phyloP scores from a whole-genome alignment of 2,888 invertebrate genomes.

The Bhutanitis thaidina region DNA sequence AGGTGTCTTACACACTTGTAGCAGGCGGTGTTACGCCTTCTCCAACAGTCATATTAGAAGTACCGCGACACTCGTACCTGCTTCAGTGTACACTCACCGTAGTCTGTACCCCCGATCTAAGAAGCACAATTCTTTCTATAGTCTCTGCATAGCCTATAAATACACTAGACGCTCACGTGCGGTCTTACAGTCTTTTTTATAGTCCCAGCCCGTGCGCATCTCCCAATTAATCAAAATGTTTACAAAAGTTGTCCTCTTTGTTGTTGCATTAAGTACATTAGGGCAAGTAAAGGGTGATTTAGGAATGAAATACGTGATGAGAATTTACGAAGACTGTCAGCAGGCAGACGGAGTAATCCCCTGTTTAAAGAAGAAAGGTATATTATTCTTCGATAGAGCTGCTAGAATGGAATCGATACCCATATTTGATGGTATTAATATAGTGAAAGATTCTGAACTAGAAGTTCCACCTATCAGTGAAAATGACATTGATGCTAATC shows the following conservation, averaged over 20 bases:
- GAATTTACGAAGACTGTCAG: constrained; percentile 89
- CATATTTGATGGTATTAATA: constrained; percentile 82
- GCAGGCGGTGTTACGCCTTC: constrained; percentile 16
- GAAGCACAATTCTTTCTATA: constrained; percentile 47
- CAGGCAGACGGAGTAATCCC: constrained; percentile 84
- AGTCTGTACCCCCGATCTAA: constrained; percentile 48
- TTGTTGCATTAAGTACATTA: constrained; percentile 34
- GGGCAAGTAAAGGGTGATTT: constrained; percentile 58
- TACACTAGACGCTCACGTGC: constrained; percentile 43
- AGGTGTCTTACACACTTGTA: constrained; percentile 25
- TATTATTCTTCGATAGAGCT: constrained; percentile 87
- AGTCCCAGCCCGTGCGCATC: constrained; percentile 55
- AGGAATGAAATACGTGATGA: constrained; percentile 83
- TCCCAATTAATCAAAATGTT: constrained; percentile 44
- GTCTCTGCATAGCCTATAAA: constrained; percentile 65
- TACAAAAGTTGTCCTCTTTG: constrained; percentile 48
- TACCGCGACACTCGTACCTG: constrained; percentile 6
- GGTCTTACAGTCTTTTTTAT: constrained; percentile 75
- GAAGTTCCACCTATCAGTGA: constrained; percentile 76
- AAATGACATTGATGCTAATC: constrained; percentile 83
- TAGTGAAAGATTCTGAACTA: constrained; percentile 78
- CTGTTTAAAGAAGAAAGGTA: constrained; percentile 90
- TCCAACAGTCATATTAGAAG: constrained; percentile 4
- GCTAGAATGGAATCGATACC: constrained; percentile 84
- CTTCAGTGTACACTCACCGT: constrained; percentile 23